Base-by-base conservation (phyloP, 2,888 invertebrate genomes). In the Xestia sexstrigata region DNA sequence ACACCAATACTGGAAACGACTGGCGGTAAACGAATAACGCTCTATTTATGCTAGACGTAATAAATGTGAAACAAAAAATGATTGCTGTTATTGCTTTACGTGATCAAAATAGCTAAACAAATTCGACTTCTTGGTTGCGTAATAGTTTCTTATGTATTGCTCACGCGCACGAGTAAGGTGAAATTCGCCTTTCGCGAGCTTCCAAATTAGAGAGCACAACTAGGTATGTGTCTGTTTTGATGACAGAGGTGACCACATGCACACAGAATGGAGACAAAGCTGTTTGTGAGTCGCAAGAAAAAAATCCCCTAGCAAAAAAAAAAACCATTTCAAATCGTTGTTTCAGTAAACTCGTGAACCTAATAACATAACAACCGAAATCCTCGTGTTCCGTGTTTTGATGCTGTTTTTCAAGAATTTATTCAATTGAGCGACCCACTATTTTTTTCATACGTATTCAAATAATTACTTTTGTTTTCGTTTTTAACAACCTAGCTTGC, bases 101-200 rank as follows among this genome's bases (percentile, higher is more conserved):
- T 88, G 80, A 81, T 74, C 88, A 66, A 79, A 81, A 82, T 83
- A 80, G 78, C 78, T 65, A 86, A 84, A 84, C 87, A 83, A 83
- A 81, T 71, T 67, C 76, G 67, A 73, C 77, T 76, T 70, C 76
- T 78, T 74, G 47, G 70, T 90, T 90, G 87, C 84, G 81, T 87
- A 89, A 90, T 70, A 75, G 71, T 82, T 78, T 82, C 84, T 79
- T 75, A 75, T 82, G 78, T 75, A 78, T 85, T 85, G 75, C 87
- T 84, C 87, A 88, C 89, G 88, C 83, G 80, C 84, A 80, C 81
- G 86, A 81, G 86, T 91, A 89, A 91, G 90, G 93, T 91, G 93
- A 93, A 93, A 93, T 92, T 92, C 77, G 88, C 89, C 88, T 91
- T 90, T 91, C 91, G 88, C 89, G 85, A 69, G 72, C 84, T 79